Base-by-base conservation (phyloP, 2,797 vertebrate species). In the Rhynchotus rufescens region DNA sequence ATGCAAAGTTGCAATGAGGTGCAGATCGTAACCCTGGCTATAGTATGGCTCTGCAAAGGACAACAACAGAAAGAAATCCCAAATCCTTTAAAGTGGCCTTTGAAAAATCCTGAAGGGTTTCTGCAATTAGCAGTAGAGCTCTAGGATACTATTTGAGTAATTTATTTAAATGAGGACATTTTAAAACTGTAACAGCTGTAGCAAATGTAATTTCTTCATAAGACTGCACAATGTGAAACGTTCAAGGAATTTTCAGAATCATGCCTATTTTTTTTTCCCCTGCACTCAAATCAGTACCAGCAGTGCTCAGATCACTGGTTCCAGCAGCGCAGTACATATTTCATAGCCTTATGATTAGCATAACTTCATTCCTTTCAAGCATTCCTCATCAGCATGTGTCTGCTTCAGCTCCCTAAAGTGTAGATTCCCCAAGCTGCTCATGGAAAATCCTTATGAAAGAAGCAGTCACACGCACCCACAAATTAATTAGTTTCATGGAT, bases 331-430 rank as follows among this genome's bases (percentile, higher is more conserved):
- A 60, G 47, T 52, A 5, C 57, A 9, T 89, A 72, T 73, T 94
- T 89, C 61, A 51, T 84, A 44, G 36, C 56, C 62, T 94, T 94
- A 65, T 6, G 3, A 94, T 96, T 85, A 92, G 40, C 80, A 32
- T 83, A 93, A 89, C 67, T 95, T 92, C 56, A 59, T 80, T 88
- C 91, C 82, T 73, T 59, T 83, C 23, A 28, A 90, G 86, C 75
- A 30, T 86, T 87, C 80, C 40, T 90, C 69, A 13, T 44, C 64
- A 19, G 28, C 0, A 6, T 1, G 1, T 0, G 7, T 34, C 4
- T 3, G 28, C 40, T 86, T 89, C 91, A 73, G 84, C 62, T 93
- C 28, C 85, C 49, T 47, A 81, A 83, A 60, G 13, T 8, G 54
- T 42, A 21, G 69, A 79, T 94, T 95, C 45, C 57, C 66, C 69